phyloP scores from a whole-genome alignment of 1,140 invertebrate species.

The Drosophila orena region DNA sequence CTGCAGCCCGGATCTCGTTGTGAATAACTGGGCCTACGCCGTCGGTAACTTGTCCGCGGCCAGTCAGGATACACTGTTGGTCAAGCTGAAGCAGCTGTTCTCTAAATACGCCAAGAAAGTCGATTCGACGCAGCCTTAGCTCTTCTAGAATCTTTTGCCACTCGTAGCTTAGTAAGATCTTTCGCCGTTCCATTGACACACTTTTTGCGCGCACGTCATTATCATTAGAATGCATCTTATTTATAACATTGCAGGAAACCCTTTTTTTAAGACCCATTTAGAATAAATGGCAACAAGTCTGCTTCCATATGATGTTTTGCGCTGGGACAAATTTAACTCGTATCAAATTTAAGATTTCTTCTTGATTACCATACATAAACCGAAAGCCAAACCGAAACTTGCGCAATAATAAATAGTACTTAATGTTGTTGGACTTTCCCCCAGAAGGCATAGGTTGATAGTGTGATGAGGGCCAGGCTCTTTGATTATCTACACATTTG shows the following conservation, averaged over 20 bases:
- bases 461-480: conserved; percentile 1
- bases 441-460: neutral
- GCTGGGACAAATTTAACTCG: too few species aligned
- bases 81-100: conserved; percentile 38
- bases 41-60: conserved; percentile 2
- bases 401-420: neutral
- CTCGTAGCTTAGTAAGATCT: neutral
- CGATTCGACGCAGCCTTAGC: neutral
- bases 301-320: too few species aligned
- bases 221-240: neutral
- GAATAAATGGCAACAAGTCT: too few species aligned
- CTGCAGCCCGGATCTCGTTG: conserved; percentile 47
- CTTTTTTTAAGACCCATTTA: neutral
- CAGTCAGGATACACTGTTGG: conserved; percentile 17
- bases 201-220: too few species aligned
- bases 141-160: neutral
- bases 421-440: neutral
- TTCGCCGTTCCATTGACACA: neutral
- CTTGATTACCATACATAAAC: too few species aligned
- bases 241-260: neutral
- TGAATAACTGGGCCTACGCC: conserved; percentile 71
- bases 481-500: conserved; percentile 17
- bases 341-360: too few species aligned
- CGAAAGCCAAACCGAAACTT: neutral
- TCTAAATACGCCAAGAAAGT: conserved; percentile 23